Conservation (phyloP, 2,888 invertebrate species). For the Orthosia cruda region DNA sequence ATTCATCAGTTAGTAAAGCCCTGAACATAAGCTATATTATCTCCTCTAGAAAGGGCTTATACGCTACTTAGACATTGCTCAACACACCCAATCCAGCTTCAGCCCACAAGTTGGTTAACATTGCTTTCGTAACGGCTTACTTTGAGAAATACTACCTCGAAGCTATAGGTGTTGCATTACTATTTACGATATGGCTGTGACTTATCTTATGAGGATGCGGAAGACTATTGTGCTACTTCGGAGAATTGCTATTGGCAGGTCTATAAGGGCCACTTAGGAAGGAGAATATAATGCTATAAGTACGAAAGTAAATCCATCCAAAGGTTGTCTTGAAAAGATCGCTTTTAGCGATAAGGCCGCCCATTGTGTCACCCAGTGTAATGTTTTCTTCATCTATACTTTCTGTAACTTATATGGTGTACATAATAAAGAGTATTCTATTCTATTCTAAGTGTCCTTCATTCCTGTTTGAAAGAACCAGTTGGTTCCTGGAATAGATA, state of each 20-base stretch:
- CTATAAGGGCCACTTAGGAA: background rate
- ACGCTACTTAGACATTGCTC: constrained; percentile 39
- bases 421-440: too few species aligned
- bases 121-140: constrained; percentile 46
- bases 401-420: too few species aligned
- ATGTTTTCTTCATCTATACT: too few species aligned
- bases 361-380: too few species aligned
- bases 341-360: too few species aligned
- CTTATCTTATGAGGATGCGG: constrained; percentile 44
- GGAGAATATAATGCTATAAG: background rate
- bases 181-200: constrained; percentile 31
- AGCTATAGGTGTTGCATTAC: constrained; percentile 27
- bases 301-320: too few species aligned
- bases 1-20: background rate
- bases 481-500: background rate
- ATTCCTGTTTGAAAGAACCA: background rate
- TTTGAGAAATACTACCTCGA: constrained; percentile 31
- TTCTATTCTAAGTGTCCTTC: too few species aligned
- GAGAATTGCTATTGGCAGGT: background rate
- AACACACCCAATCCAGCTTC: constrained; percentile 40
- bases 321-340: too few species aligned
- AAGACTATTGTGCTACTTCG: constrained; percentile 13
- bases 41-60: constrained; percentile 46
- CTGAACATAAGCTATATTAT: background rate
- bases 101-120: constrained; percentile 30